Evolutionary conservation across 2,113 vertebrate genomes (phyloP).

Genomic region (Chascanopsetta lugubris): DNA sequence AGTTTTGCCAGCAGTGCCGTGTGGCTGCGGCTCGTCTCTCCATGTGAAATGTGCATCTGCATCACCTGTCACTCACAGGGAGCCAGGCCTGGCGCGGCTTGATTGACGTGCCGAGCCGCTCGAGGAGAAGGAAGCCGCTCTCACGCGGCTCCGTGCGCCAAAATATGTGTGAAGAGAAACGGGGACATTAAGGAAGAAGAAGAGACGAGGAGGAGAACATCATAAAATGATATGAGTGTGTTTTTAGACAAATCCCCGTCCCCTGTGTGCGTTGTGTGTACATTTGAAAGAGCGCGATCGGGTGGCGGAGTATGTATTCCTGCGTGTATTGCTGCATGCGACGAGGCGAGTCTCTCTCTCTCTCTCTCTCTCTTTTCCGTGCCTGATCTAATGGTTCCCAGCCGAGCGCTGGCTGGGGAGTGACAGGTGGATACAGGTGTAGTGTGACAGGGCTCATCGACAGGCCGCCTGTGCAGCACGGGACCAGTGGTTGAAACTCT

Average conservation of each 20-base stretch:
- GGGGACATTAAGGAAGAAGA: slow-evolving; percentile 64
- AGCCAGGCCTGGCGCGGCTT: slow-evolving; percentile 56
- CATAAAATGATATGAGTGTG: slow-evolving; percentile 22
- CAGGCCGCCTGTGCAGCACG: slow-evolving; percentile 29
- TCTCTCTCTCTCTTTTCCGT: slow-evolving; percentile 51
- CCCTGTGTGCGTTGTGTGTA: slow-evolving; percentile 38
- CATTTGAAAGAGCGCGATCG: slow-evolving; percentile 42
- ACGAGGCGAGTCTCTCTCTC: slow-evolving; percentile 40
- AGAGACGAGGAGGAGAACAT: slow-evolving; percentile 57
- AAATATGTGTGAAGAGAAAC: slow-evolving; percentile 75
- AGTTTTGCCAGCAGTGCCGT: slow-evolving; percentile 66
- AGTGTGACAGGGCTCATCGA: slow-evolving; percentile 58
- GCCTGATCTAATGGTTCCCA: slow-evolving; percentile 56
- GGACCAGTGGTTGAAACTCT: slow-evolving; percentile 38
- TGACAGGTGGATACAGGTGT: slow-evolving; percentile 62
- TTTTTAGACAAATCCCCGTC: slow-evolving; percentile 27
- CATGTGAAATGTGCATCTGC: slow-evolving; percentile 77
- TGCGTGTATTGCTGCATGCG: slow-evolving; percentile 37
- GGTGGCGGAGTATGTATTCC: slow-evolving; percentile 39
- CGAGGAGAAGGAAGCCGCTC: slow-evolving; percentile 59
- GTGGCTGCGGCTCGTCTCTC: slow-evolving; percentile 55
- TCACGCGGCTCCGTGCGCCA: slow-evolving; percentile 67
- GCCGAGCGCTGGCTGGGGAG: slow-evolving; percentile 25
- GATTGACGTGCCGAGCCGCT: slow-evolving; percentile 74
- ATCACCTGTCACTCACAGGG: slow-evolving; percentile 74